Base-by-base conservation (phyloP, 2,888 invertebrate species). In the Leucoma salicis region DNA sequence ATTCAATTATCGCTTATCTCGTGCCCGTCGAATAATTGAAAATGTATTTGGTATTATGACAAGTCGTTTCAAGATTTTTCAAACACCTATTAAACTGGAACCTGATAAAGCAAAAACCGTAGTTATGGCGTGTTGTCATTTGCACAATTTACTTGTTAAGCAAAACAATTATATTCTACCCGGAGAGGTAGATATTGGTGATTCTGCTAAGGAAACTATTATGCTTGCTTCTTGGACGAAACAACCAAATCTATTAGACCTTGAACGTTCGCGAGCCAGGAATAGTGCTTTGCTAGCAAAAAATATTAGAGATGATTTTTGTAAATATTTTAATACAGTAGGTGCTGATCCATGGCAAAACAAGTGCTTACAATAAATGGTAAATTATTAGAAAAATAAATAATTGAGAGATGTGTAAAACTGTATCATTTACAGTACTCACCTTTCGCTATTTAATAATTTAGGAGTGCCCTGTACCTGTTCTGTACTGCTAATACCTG, bases 121-220 rank as follows among this genome's bases (percentile, higher is more conserved):
- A n/a, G n/a, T n/a, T n/a, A n/a, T n/a, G n/a, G n/a, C n/a, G n/a
- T n/a, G n/a, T n/a, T n/a, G n/a, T n/a, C n/a, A n/a, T n/a, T n/a
- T n/a, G n/a, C n/a, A n/a, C n/a, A n/a, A n/a, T n/a, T n/a, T n/a
- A n/a, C n/a, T n/a, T n/a, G n/a, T 46, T 42, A 34, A 37, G 38
- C 46, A 42, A 38, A 46, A 37, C 46, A 12, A 35, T 52, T 57
- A 46, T 50, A 55, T 44, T 49, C n/a, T 50, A 55, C n/a, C n/a
- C n/a, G n/a, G 29, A 13, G 13, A 11, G 3, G 3, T 29, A 6
- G 29, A 29, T 13, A 29, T 11, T 3, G 29, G 12, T 12, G 29
- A 29, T 13, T 3, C 2, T 29, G 29, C 3, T 8, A 3, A 3
- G 12, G 29, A 13, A 8, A 29, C 29, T 3, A 13, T 29, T 3